Conservation (phyloP, 1,140 invertebrate species). For the Drosophila saltans region DNA sequence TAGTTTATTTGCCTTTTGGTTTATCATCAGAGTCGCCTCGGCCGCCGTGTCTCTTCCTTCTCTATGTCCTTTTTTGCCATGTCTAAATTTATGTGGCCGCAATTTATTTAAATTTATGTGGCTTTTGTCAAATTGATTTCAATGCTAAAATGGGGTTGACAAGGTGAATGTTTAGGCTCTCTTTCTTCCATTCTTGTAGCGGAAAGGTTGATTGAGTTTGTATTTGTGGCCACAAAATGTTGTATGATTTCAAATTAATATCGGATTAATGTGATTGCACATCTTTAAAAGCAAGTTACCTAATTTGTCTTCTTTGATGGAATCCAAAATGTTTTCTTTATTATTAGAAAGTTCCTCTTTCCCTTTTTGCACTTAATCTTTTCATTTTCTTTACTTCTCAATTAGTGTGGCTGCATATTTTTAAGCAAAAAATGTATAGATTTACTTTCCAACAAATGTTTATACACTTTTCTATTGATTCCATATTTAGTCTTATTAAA, state of each 20-base stretch:
- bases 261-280: not conserved
- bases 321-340: too few species aligned
- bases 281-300: not conserved
- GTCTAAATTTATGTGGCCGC: conserved; percentile 77
- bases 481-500: conserved; percentile 11
- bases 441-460: not conserved
- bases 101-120: conserved; percentile 81
- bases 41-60: conserved; percentile 11
- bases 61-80: conserved; percentile 41
- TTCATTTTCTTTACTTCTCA: too few species aligned
- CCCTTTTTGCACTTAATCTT: too few species aligned
- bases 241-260: conserved; percentile 1
- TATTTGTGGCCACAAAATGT: conserved; percentile 15
- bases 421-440: not conserved
- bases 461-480: conserved; percentile 1
- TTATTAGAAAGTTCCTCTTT: too few species aligned
- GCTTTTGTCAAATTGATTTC: conserved; percentile 80
- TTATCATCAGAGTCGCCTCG: conserved; percentile 46
- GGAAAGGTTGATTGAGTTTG: conserved; percentile 65
- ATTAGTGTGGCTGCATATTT: conserved; percentile 3
- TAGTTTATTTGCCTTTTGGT: conserved; percentile 77
- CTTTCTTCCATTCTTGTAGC: not conserved
- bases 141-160: conserved; percentile 76
- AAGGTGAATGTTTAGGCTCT: conserved; percentile 53
- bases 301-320: not conserved